Conservation (phyloP, 2,888 invertebrate species). For the Cordilura impudica region DNA sequence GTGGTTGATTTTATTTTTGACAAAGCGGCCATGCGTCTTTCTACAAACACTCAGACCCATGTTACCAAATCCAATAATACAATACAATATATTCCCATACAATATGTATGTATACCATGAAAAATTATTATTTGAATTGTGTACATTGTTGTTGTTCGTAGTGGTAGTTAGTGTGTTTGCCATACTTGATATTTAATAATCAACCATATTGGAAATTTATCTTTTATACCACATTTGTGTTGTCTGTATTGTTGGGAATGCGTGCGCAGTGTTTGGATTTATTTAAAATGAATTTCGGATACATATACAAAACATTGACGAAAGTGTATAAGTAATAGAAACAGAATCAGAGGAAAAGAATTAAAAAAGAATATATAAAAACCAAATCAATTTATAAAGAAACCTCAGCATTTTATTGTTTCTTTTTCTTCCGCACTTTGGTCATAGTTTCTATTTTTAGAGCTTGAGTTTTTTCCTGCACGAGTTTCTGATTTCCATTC, state of each 20-base stretch:
- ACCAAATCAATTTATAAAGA: slow-evolving; percentile 3
- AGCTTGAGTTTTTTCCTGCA: too few relatives aligned
- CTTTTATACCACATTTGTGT: neutral
- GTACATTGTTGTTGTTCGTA: neutral
- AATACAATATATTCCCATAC: too few relatives aligned
- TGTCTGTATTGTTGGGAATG: neutral
- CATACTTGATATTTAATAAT: slow-evolving; percentile 26
- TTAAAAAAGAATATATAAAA: neutral
- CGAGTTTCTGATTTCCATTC: too few relatives aligned
- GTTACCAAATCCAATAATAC: slow-evolving; percentile 1
- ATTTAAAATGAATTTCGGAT: neutral
- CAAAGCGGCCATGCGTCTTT: slow-evolving; percentile 57
- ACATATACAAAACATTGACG: too few relatives aligned
- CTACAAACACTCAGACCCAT: neutral
- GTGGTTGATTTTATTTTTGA: slow-evolving; percentile 53
- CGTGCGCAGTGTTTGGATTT: slow-evolving; percentile 38
- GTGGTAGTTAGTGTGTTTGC: neutral
- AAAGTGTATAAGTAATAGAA: neutral
- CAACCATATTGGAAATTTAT: slow-evolving; percentile 59
- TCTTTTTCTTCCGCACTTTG: too few relatives aligned
- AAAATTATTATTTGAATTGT: neutral
- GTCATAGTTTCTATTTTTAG: neutral
- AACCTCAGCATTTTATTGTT: slow-evolving; percentile 12
- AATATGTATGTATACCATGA: too few relatives aligned
- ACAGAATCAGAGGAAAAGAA: neutral